Evolutionary conservation across 2,888 invertebrate genomes (phyloP), one percentile per base, ranked within the genome.

Genomic region (Eurytoma adleriae): DNA sequence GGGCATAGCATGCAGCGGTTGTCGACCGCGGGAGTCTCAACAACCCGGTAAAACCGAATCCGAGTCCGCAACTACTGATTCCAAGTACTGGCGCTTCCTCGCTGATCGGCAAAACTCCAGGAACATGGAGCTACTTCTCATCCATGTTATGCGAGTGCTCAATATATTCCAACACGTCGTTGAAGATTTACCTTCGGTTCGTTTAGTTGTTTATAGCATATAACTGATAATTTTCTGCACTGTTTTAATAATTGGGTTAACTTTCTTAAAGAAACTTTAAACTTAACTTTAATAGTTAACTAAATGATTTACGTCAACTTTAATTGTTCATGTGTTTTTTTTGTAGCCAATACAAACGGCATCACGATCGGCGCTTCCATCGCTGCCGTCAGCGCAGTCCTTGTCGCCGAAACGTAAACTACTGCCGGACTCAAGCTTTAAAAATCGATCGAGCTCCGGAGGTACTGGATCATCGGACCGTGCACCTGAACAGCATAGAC

Each of bases 111-210:
- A 40, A 87, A 91, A 82, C 75, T 86, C 73, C 64, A 87, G 0
- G 88, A 84, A 86, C 69, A 84, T 89, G 74, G 95, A 96, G 84
- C 92, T 93, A 73, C 93, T 95, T 76, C 90, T 96, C 13, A 92
- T 92, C 80, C 95, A 96, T 73, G 92, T 95, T 0, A 88, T 95
- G 64, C 94, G 94, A 86, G 91, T 96, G 86, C 89, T 96, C 78
- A 96, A 96, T 88, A 93, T 96, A 30, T 93, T 95, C 85, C 94
- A 94, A 75, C 96, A 96, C 89, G 93, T 96, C 84, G 93, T 96
- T 82, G 96, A 96, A 85, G 96, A 96, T 88, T 81, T 87, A 30
- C 88, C 85, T 4, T 52, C 86, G 48, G 82, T 78, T 54, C 72
- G 69, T 48, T 20, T 56, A 90, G 0, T 62, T 69, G 0, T n/a